phyloP scores from a whole-genome alignment of 2,113 vertebrate genomes.

The Caranx melampygus region DNA sequence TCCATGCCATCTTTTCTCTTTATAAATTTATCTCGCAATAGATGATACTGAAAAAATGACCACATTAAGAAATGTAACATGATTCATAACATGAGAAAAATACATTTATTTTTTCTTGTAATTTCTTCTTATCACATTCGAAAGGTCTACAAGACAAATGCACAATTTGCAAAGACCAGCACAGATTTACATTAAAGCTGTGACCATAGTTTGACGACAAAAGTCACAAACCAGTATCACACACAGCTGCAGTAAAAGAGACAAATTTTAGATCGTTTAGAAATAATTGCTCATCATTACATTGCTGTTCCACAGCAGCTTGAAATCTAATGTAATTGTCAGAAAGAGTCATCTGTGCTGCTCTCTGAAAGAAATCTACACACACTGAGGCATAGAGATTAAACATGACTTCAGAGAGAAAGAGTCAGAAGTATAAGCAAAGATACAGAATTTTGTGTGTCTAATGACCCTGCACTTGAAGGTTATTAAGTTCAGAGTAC shows the following conservation, averaged over 20 bases:
- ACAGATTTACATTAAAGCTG: too few species aligned
- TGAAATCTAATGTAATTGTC: too few species aligned
- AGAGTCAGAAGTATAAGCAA: not conserved
- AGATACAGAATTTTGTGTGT: not conserved
- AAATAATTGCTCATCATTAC: not conserved
- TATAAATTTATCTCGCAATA: not conserved
- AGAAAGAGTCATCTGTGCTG: not conserved
- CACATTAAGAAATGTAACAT: too few species aligned
- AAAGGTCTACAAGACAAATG: too few species aligned
- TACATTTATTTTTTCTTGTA: too few species aligned
- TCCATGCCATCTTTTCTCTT: not conserved
- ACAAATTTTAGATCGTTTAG: not conserved
- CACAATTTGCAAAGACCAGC: too few species aligned
- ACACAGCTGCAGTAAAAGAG: not conserved
- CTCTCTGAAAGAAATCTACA: not conserved
- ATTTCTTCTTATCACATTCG: too few species aligned
- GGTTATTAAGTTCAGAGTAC: not conserved
- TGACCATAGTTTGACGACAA: not conserved
- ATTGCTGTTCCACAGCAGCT: not conserved
- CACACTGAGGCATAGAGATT: conserved; percentile 1
- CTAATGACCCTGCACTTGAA: not conserved
- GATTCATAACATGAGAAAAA: too few species aligned
- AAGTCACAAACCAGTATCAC: conserved; percentile 13
- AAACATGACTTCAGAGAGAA: not conserved
- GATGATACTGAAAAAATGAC: not conserved